Evolutionary conservation across 2,797 vertebrate species (phyloP), one percentile per base, ranked within the genome.

Genomic region (Hypotaenidia philippensis): DNA sequence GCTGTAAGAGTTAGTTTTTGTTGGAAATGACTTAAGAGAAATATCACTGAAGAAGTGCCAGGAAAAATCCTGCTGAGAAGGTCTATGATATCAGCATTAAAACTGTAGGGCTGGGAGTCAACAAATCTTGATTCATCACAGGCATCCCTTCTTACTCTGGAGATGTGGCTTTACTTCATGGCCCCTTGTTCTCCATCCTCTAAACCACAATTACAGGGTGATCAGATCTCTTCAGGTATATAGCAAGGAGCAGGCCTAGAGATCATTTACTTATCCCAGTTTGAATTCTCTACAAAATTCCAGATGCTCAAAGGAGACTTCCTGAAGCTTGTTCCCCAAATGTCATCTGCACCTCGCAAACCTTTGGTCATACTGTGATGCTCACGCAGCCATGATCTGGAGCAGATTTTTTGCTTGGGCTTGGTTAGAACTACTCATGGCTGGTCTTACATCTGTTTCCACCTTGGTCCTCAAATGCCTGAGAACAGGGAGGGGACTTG

Each of bases 1-100:
- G 23, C 29, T 60, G 13, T 56, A 41, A 65, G 8, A 68, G 38
- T 87, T 63, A 72, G 14, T 69, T 91, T 84, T 27, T 40, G 7
- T 38, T 96, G 78, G 52, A 93, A 89, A 32, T 17, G 23, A 47
- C 57, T 75, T 69, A 74, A 89, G 44, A 89, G 53, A 70, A 93
- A 53, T 84, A 59, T 41, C n/a, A 77, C 45, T 83, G 68, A 50
- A 77, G 79, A 80, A 80, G 66, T 86, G 59, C 55, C 70, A 68
- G 77, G 56, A 90, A 90, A 80, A 92, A 31, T 80, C 79, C 60
- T 71, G 32, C 81, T 70, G 86, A 74, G 83, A 90, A 86, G 49
- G 56, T 55, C 25, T 61, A 4, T 29, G 5, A 47, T 74, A 77
- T 3, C 75, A 74, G 40, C 52, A 29, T 83, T 87, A 60, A 76